Evolutionary conservation across 2,888 invertebrate species (phyloP), one percentile per base, ranked within the genome.

Genomic region (Campoletis raptor): DNA sequence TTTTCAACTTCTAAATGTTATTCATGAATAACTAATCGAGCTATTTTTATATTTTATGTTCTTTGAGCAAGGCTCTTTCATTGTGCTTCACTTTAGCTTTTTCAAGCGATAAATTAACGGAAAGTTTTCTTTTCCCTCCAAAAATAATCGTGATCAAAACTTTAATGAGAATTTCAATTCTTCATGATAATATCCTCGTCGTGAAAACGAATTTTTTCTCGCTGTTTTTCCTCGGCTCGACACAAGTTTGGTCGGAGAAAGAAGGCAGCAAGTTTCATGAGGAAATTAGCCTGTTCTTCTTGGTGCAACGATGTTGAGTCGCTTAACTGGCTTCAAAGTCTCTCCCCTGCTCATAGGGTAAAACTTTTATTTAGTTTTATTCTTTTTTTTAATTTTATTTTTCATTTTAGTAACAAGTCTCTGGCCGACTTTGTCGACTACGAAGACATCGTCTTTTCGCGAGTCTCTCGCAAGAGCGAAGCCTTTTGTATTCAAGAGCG

Each of bases 401-500:
- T 70, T 79, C 67, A 72, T 54, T 82, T 66, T 37, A 67, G 83
- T 80, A 86, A 83, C 45, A 87, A 87, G 83, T 85, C 85, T 87
- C 54, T 67, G 24, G 72, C 30, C 66, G 79, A 45, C 54, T 21
- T 73, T 79, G 69, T 81, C 80, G 79, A 80, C 80, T 74, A 54
- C 79, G 70, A 80, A 24, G 45, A 73, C 52, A 40, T 36, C 64
- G 80, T 48, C 48, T 73, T 52, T 74, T 72, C 40, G 61, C 78
- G 69, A 83, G 61, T 42, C 69, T 87, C 72, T 61, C 69, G 84
- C 70, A 69, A 85, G 66, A 78, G 79, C 66, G 82, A 82, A 89
- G 83, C 83, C 89, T 88, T 91, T 90, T 92, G 88, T 91, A 89
- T 90, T 90, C 90, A 88, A 86, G 70, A 89, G 89, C 81, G 73